These are phyloP conservation scores for Pollenia labialis DNA, from an alignment of 2,888 invertebrate species.

Conservation along the genomic window DNA sequence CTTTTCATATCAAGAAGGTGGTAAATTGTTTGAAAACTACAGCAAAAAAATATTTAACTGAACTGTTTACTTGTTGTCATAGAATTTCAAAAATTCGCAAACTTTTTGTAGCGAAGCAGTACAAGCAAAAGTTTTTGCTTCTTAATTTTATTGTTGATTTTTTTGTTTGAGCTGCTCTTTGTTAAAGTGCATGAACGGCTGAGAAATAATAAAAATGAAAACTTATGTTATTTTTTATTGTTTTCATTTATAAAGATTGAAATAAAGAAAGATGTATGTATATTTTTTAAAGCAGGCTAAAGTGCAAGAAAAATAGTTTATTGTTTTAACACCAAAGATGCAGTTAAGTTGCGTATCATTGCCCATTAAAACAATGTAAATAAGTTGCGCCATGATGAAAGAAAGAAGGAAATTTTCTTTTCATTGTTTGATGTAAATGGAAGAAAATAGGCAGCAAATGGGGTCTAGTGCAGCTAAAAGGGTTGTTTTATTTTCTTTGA, in stretches of 20 bases:
- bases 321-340: constrained; percentile 10
- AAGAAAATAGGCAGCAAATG: constrained; percentile 25
- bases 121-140: constrained; percentile 50
- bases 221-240: constrained; percentile 10
- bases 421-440: background rate
- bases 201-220: constrained; percentile 42
- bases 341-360: constrained; percentile 14
- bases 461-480: constrained; percentile 42
- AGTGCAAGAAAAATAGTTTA: constrained; percentile 28
- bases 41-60: constrained; percentile 48
- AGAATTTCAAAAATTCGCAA: constrained; percentile 75
- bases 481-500: background rate
- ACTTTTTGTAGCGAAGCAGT: constrained; percentile 55
- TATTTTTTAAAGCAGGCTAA: constrained; percentile 40
- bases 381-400: background rate
- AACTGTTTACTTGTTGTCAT: constrained; percentile 75
- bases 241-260: constrained; percentile 49
- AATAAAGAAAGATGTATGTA: constrained; percentile 15
- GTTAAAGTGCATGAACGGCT: constrained; percentile 45
- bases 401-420: background rate
- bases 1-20: background rate
- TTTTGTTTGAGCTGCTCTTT: constrained; percentile 9
- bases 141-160: constrained; percentile 33
- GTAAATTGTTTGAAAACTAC: background rate
- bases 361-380: constrained; percentile 2